phyloP scores from a whole-genome alignment of 2,888 invertebrate genomes.

The Chrysina gloriosa region DNA sequence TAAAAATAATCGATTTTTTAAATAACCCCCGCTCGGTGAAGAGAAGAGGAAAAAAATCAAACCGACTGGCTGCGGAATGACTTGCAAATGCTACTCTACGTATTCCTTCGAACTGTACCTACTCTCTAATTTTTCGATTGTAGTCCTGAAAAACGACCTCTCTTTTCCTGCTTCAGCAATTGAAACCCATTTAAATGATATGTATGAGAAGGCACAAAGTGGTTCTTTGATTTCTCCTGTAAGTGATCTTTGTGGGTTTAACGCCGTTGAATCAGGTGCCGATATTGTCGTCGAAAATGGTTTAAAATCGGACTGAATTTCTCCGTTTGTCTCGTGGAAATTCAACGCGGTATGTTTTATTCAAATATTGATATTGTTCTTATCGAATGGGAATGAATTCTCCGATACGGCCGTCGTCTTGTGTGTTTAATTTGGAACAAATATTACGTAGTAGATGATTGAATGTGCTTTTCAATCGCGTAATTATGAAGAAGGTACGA shows the following conservation, averaged over 20 bases:
- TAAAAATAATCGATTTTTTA: constrained; percentile 28
- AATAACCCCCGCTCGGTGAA: not conserved
- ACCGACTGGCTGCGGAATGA: not conserved
- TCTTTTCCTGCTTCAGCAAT: not conserved
- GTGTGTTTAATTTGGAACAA: not conserved
- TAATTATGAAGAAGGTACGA: not conserved
- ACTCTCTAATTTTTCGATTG: constrained; percentile 5
- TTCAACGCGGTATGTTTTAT: too few species aligned
- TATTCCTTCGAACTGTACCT: not conserved
- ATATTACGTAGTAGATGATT: too few species aligned
- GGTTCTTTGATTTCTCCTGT: constrained; percentile 1
- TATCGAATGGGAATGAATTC: not conserved
- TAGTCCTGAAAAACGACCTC: not conserved
- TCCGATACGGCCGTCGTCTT: not conserved
- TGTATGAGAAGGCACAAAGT: not conserved
- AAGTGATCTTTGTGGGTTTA: not conserved
- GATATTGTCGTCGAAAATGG: too few species aligned
- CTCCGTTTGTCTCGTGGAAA: too few species aligned
- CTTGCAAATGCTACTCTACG: not conserved
- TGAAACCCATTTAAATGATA: constrained; percentile 13
- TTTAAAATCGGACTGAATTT: too few species aligned
- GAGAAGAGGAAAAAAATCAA: not conserved
- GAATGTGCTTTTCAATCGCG: too few species aligned
- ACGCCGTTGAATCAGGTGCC: not conserved
- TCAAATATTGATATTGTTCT: not conserved